A percentile compares a stretch with the other conserved stretches of the same genome.
Evolutionary conservation across 2,113 vertebrate species (phyloP).

Genomic region (Phoenicopterus ruber): DNA sequence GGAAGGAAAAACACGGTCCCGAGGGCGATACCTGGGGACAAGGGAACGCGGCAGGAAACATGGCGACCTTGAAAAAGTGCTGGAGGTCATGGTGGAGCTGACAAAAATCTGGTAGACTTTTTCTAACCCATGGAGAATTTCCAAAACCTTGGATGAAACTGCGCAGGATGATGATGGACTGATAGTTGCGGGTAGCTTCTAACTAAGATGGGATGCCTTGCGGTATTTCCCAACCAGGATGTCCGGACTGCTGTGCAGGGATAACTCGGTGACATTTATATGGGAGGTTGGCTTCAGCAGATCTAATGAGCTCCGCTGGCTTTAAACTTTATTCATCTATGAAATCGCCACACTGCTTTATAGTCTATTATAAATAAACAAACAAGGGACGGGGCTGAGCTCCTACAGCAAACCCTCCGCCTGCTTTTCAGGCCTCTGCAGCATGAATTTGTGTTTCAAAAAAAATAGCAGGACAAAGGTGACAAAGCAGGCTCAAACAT

Average conservation of each 20-base stretch:
- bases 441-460: slow-evolving; percentile 44
- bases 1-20: background rate
- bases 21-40: background rate
- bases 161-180: background rate
- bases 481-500: slow-evolving; percentile 75
- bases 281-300: background rate
- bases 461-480: slow-evolving; percentile 71
- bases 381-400: slow-evolving; percentile 26
- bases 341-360: slow-evolving; percentile 41
- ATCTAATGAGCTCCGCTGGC: background rate
- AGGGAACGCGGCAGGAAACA: background rate
- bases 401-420: slow-evolving; percentile 35
- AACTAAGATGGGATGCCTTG: background rate
- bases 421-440: slow-evolving; percentile 42
- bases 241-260: fast-evolving
- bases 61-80: background rate
- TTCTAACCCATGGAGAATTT: background rate
- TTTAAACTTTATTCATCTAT: slow-evolving; percentile 44
- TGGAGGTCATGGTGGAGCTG: background rate
- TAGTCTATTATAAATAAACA: slow-evolving; percentile 29
- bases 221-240: background rate
- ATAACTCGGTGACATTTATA: background rate
- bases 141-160: background rate
- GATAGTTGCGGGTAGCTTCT: background rate
- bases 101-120: background rate